Evolutionary conservation across 2,888 invertebrate species (phyloP), one percentile per base, ranked within the genome.

Genomic region (Achlya flavicornis): DNA sequence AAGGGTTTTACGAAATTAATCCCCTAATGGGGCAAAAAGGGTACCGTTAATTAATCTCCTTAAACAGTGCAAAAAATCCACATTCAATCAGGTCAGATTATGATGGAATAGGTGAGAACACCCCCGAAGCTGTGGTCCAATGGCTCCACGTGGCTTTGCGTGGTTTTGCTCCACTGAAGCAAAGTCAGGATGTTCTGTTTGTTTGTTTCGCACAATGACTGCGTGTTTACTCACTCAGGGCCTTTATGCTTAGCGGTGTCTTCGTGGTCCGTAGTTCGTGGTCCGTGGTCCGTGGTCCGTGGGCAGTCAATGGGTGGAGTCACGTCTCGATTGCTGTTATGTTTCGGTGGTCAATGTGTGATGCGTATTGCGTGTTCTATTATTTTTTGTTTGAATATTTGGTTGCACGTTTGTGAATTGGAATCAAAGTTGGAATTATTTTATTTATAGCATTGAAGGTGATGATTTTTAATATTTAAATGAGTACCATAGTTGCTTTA

Each of bases 131-230:
- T 53, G 61, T 74, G 78, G 68, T 71, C 73, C 69, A 73, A 63
- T 77, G 72, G 69, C 11, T 66, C 78, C 84, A 76, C 82, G 76
- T 85, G 84, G 78, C 65, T 58, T 77, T n/a, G n/a, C n/a, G n/a
- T n/a, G n/a, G n/a, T n/a, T n/a, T 82, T 81, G 86, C 79, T 86
- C 72, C 84, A 86, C 71, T 87, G 86, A 77, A 83, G 82, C 86
- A 81, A 72, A 71, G 53, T 53, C 72, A 76, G 76, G 77, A 77
- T 65, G 74, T 64, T 10, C 59, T 16, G 60, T 33, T 57, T 57
- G 64, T 73, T 78, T 74, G 80, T 79, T 77, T 79, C 82, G 81
- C 79, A 69, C 80, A 64, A 66, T 83, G 81, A 74, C 74, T 81
- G 77, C 81, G 65, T 70, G 60, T 58, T 35, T 46, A 33, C 43